A percentile compares a stretch with the other conserved stretches of the same genome.
Evolutionary conservation across 2,797 vertebrate genomes (phyloP).

Genomic region (Betta splendens): DNA sequence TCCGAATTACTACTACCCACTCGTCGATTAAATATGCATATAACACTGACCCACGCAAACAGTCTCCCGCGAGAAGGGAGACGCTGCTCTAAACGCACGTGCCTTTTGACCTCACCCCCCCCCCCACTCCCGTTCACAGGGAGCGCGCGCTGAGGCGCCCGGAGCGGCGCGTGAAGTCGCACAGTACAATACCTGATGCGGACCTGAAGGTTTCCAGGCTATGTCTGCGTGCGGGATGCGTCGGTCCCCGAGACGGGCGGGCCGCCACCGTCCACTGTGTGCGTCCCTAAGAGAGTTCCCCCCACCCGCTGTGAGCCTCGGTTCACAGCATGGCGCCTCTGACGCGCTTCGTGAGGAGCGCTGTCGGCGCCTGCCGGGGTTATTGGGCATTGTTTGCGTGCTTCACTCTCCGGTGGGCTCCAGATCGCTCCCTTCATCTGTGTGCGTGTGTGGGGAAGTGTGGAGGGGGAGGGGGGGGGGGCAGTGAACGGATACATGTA

Average conservation of each 20-base stretch:
- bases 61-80: constrained; percentile 41
- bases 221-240: constrained; percentile 5
- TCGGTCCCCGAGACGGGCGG: too few species aligned
- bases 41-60: constrained; percentile 66
- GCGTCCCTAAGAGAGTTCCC: constrained; percentile 60
- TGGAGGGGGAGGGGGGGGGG: not conserved
- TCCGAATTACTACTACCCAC: constrained; percentile 66
- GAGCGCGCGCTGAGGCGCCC: constrained; percentile 10
- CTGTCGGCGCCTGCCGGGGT: constrained; percentile 18
- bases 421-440: constrained; percentile 21
- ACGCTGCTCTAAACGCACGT: constrained; percentile 38
- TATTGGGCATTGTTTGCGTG: constrained; percentile 45
- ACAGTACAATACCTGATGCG: constrained; percentile 69
- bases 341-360: constrained; percentile 50
- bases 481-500: not conserved
- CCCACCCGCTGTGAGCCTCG: constrained; percentile 52
- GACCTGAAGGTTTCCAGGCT: constrained; percentile 29
- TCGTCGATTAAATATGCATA: constrained; percentile 70
- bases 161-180: constrained; percentile 35
- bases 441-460: not conserved
- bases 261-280: constrained; percentile 53
- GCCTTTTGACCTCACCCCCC: constrained; percentile 43
- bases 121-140: constrained; percentile 6
- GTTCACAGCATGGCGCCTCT: constrained; percentile 55
- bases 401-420: constrained; percentile 26